A percentile compares a stretch with the other conserved stretches of the same genome.
Evolutionary conservation across 2,888 invertebrate species (phyloP).

Genomic region (Clistopyga incitator): DNA sequence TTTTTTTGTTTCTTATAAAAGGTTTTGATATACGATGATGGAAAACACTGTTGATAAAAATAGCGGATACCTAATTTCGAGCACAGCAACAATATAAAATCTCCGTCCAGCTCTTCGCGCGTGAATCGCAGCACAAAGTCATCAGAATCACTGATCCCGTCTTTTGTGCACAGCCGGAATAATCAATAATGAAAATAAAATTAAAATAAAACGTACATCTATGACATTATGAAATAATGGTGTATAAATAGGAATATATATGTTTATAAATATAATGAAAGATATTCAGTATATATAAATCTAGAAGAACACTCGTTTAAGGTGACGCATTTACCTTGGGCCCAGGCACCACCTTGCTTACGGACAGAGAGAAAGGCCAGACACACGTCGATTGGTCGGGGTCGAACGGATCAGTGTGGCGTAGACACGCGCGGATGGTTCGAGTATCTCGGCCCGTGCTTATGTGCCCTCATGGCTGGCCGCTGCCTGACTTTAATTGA

Average conservation of each 20-base stretch:
- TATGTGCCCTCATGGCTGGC: conserved; percentile 79
- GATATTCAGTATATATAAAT: conserved; percentile 38
- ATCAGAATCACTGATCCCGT: no score
- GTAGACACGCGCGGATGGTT: conserved; percentile 81
- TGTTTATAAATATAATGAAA: conserved; percentile 21
- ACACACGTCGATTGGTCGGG: conserved; percentile 82
- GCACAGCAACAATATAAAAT: conserved; percentile 74
- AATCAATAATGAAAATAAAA: conserved; percentile 11
- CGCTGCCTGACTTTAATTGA: conserved; percentile 81
- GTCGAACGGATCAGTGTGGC: conserved; percentile 78
- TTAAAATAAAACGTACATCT: conserved; percentile 11
- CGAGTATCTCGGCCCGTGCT: conserved; percentile 78
- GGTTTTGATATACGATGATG: not conserved
- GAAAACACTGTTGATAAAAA: not conserved
- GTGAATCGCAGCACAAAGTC: not conserved
- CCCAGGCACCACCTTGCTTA: conserved; percentile 84
- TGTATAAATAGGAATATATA: conserved; percentile 55
- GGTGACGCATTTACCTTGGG: conserved; percentile 85
- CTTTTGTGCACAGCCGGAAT: conserved; percentile 35
- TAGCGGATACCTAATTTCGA: conserved; percentile 82
- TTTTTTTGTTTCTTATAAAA: not conserved
- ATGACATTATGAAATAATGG: conserved; percentile 36
- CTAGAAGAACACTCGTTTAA: conserved; percentile 84
- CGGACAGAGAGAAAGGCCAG: conserved; percentile 83
- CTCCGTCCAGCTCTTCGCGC: not conserved